A percentile compares a stretch with the other conserved stretches of the same genome.
These are phyloP conservation scores for Conus canariensis DNA, from an alignment of 2,888 invertebrate genomes.

Conservation along the genomic window DNA sequence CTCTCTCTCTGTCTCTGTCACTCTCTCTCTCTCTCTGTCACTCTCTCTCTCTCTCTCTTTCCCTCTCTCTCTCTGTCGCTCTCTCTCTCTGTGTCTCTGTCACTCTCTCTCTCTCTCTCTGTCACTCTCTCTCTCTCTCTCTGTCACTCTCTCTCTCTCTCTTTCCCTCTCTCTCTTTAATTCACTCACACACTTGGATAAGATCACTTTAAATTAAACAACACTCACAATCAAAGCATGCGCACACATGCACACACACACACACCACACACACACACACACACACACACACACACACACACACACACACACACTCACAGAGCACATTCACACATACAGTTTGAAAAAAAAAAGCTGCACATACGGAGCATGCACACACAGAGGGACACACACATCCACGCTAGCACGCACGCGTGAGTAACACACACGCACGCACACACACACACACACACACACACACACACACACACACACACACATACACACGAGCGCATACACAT, in stretches of 20 bases:
- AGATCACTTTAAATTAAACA: too few relatives aligned
- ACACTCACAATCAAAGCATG: background rate
- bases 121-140: too few relatives aligned
- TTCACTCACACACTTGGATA: background rate
- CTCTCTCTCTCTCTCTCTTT: too few relatives aligned
- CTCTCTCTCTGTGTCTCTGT: too few relatives aligned
- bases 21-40: too few relatives aligned
- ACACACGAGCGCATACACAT: background rate
- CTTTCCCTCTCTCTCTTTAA: too few relatives aligned
- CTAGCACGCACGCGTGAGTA: background rate
- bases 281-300: conserved; percentile 4
- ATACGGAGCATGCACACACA: background rate
- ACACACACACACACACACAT: background rate
- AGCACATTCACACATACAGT: background rate
- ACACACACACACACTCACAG: background rate
- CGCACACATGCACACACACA: background rate
- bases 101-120: too few relatives aligned
- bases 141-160: too few relatives aligned
- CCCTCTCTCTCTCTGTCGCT: too few relatives aligned
- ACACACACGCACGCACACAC: background rate
- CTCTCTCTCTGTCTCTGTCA: too few relatives aligned
- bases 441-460: background rate
- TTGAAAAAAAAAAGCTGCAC: background rate
- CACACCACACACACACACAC: background rate
- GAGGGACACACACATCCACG: background rate